Base-by-base conservation (phyloP, 2,113 vertebrate species). In the Tapirus terrestris region DNA sequence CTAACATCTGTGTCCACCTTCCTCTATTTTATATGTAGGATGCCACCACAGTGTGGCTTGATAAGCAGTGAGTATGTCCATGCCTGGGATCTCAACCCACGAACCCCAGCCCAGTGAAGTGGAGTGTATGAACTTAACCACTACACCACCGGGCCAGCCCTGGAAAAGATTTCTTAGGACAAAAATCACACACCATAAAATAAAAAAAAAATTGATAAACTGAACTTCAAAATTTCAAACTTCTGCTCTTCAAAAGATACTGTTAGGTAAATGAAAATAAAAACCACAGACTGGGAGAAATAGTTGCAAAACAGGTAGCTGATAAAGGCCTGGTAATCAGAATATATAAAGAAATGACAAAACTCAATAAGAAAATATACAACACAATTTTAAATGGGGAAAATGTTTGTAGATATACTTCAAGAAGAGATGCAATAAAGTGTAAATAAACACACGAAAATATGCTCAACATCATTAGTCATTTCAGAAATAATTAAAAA, bases 401-500 rank as follows among this genome's bases (percentile, higher is more conserved):
- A 76, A 61, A 76, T 29, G 13, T 81, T 86, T 18, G 4, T 10
- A 79, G 1, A 43, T 21, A 48, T 31, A 25, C 23, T 79, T 89
- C 25, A 70, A 93, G 56, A 7, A 39, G n/a, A 67, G 6, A 60
- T 7, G 58, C 0, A 56, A 18, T 60, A 29, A 60, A 70, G 20
- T 13, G 4, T 43, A 60, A 72, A 63, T 48, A 86, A 92, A 89
- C 5, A 77, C 4, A 45, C 60, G 17, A 86, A 86, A 85, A 84
- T 91, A 87, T 6, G 8, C 5, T 33, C 4, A 39, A 7, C 8
- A 43, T 63, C 51, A 56, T 43, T 61, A 75, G 33, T 45, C 23
- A 90, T 21, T n/a, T 60, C 17, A 51, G 29, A 96, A 84, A 92
- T 21, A 94, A 58, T 89, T 89, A 89, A 81, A 81, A 87, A 63